Evolutionary conservation across 64 coral and sea anemone genomes (phyloP).

Genomic region (Anthopleura sola): DNA sequence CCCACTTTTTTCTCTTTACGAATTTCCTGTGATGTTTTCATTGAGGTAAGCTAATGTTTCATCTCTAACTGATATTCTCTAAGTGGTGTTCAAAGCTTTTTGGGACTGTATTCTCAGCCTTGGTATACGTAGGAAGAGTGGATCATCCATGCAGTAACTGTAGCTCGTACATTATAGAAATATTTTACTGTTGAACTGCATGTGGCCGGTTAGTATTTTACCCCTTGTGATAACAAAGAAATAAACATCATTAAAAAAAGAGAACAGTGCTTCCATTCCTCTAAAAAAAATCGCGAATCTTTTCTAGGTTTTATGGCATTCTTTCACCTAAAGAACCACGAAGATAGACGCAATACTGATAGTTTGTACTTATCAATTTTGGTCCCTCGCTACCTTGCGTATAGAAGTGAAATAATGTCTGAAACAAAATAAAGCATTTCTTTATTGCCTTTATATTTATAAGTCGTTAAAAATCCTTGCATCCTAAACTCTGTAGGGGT

Average conservation of each 20-base stretch:
- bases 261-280: too few species aligned
- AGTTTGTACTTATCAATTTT: too few species aligned
- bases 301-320: too few species aligned
- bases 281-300: too few species aligned
- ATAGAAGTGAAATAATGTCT: too few species aligned
- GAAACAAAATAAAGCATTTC: background rate
- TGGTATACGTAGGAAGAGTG: background rate
- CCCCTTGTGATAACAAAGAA: background rate
- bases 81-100: background rate
- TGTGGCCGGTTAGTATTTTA: background rate
- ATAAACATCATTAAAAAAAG: too few species aligned
- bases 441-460: background rate
- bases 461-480: too few species aligned
- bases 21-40: background rate
- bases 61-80: background rate
- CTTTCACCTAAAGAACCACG: too few species aligned
- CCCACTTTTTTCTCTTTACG: background rate
- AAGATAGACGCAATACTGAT: too few species aligned
- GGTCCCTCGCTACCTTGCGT: too few species aligned
- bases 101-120: background rate
- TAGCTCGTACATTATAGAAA: background rate
- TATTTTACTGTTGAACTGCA: background rate
- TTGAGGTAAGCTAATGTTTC: background rate
- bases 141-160: background rate
- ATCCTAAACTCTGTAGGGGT: background rate